Evolutionary conservation across 2,888 invertebrate genomes (phyloP), one percentile per base, ranked within the genome.

Genomic region (Leucania comma): DNA sequence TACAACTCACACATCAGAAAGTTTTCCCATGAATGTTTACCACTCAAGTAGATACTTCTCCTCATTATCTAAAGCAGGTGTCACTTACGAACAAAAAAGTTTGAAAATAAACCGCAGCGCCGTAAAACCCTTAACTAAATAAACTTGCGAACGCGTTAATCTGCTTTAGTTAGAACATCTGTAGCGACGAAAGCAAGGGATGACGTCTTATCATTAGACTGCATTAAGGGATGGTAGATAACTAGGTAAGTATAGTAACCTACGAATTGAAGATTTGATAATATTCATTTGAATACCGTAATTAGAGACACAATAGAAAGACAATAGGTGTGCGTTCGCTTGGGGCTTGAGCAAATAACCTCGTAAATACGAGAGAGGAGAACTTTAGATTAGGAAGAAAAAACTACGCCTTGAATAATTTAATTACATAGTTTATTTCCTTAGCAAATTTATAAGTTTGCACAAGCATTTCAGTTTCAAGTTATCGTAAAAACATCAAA

Each of bases 61-160:
- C 78, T 86, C 80, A 84, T 88, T 90, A 94, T 94, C 94, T 92
- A 86, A 93, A 94, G 89, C 93, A 94, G 94, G 95, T 95, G 95
- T 93, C 92, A 94, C 85, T 90, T 89, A 87, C 90, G 86, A 85
- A 88, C 86, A 90, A 86, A 87, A 90, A 90, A 91, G 83, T 88
- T 88, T 80, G 72, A 93, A 93, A 94, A 94, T 90, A 93, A 94
- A 92, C 94, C 89, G 86, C 90, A 88, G 83, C 78, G 89, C 88
- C 88, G 91, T 94, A 94, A 95, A 95, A 92, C 92, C 89, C 90
- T 94, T 94, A 94, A 92, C 91, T 89, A 95, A 95, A 95, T 95
- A 95, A 95, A 95, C 95, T 90, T 82, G 82, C 87, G 87, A 85
- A 89, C 85, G 91, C 91, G 93, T 90, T 94, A 94, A 94, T 92